phyloP scores from a whole-genome alignment of 2,113 vertebrate species.

The Coracopsis vasa region DNA sequence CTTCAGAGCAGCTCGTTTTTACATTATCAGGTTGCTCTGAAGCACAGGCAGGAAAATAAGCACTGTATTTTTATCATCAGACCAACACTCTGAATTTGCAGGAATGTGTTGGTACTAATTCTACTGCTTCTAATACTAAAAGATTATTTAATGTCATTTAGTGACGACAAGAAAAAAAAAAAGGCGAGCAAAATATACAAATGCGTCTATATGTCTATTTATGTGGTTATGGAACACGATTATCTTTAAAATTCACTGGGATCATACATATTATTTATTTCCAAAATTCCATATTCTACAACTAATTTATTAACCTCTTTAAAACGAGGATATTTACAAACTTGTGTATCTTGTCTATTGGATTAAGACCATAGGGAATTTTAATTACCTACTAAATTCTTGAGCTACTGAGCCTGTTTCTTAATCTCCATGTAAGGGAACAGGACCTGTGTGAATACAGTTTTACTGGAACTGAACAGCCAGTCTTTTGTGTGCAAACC shows the following conservation, averaged over 20 bases:
- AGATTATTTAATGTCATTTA: not conserved
- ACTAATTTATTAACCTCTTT: not conserved
- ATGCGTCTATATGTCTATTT: not conserved
- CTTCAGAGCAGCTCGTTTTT: not conserved
- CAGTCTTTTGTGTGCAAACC: constrained; percentile 12
- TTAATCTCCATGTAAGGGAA: constrained; percentile 1
- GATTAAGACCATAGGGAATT: not conserved
- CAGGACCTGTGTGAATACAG: constrained; percentile 7
- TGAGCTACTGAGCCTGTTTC: not conserved
- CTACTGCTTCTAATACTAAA: not conserved
- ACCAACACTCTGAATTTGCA: not conserved
- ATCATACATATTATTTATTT: not conserved
- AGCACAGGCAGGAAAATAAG: not conserved
- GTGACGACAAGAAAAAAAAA: not conserved
- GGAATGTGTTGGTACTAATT: not conserved
- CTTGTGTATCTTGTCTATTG: not conserved
- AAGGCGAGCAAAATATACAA: fast-evolving
- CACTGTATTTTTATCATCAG: not conserved
- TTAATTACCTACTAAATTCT: not conserved
- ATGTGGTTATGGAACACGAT: not conserved
- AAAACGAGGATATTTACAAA: not conserved
- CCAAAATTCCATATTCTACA: not conserved
- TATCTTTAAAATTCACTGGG: not conserved
- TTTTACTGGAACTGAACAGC: constrained; percentile 46
- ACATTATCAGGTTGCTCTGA: not conserved